These are phyloP conservation scores for Myopa tessellatipennis DNA, from an alignment of 2,888 invertebrate genomes.

Conservation along the genomic window DNA sequence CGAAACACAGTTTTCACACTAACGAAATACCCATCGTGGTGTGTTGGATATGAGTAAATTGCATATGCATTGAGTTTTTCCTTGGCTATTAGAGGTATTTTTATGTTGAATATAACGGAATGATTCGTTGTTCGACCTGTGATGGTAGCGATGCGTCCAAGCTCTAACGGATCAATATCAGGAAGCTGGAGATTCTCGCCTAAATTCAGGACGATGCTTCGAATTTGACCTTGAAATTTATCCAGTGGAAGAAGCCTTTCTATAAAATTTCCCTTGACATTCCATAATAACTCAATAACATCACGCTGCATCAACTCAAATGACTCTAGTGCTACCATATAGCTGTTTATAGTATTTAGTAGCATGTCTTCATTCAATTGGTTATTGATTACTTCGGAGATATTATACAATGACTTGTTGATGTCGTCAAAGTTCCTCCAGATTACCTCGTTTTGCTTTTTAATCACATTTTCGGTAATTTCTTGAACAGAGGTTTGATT, in stretches of 20 bases:
- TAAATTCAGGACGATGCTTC: constrained; percentile 4
- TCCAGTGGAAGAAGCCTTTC: constrained; percentile 2
- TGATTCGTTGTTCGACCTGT: not conserved
- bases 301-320: not conserved
- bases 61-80: constrained; percentile 5
- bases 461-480: constrained; percentile 1
- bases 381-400: constrained; percentile 4
- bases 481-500: constrained; percentile 5
- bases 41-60: not conserved
- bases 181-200: not conserved
- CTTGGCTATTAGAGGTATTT: constrained; percentile 19
- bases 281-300: not conserved
- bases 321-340: not conserved
- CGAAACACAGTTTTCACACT: no score
- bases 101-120: constrained; percentile 7
- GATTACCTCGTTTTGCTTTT: constrained; percentile 1
- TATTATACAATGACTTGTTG: not conserved
- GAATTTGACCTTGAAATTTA: not conserved
- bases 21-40: not conserved
- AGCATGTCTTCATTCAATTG: constrained; percentile 1
- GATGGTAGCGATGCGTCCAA: not conserved
- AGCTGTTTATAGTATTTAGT: not conserved
- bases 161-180: not conserved
- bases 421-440: not conserved
- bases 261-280: constrained; percentile 6